Evolutionary conservation across 2,888 invertebrate genomes (phyloP), one percentile per base, ranked within the genome.

Genomic region (Microplitis deprimator): DNA sequence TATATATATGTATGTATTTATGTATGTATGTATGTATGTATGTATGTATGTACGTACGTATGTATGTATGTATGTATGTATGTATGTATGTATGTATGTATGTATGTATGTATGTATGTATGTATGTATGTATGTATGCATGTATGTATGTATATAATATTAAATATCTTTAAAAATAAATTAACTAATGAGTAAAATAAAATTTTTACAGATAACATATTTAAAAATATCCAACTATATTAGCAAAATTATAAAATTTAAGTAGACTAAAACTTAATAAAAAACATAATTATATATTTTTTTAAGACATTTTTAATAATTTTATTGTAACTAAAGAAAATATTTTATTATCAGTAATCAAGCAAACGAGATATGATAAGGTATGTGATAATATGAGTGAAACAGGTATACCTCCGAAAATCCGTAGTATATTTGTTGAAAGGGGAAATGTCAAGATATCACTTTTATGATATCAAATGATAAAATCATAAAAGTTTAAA

Each of bases 401-500:
- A 68, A 60, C 65, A 75, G 65, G 76, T 70, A 77, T 50, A 78
- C 73, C 60, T 65, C 75, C 79, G 76, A 80, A 78, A 78, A 79
- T 79, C 74, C 78, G 64, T 73, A 74, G 73, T 67, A 61, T 79
- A 71, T 78, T 78, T 80, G 76, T 68, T 20, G 50, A 73, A 62
- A 38, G 59, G 59, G 72, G 65, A 71, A 20, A 61, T 29, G 62
- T 68, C 29, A 61, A 70, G 68, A 74, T 70, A 68, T 61, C 73
- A 61, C 39, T 72, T 77, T 70, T 40, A 59, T 59, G 77, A 76
- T 79, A 79, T 59, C 41, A 62, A 40, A 61, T 68, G 72, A n/a
- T 67, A 60, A 64, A 68, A 41, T 20, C 17, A 20, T 60, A 69
- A 41, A 62, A 50, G 16, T 73, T 20, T 0, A 6, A 29, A n/a